Percentiles rank a stretch among this genome's conserved stretches.
Evolutionary conservation across 2,113 vertebrate species (phyloP).

Genomic region (Cottus gobio): DNA sequence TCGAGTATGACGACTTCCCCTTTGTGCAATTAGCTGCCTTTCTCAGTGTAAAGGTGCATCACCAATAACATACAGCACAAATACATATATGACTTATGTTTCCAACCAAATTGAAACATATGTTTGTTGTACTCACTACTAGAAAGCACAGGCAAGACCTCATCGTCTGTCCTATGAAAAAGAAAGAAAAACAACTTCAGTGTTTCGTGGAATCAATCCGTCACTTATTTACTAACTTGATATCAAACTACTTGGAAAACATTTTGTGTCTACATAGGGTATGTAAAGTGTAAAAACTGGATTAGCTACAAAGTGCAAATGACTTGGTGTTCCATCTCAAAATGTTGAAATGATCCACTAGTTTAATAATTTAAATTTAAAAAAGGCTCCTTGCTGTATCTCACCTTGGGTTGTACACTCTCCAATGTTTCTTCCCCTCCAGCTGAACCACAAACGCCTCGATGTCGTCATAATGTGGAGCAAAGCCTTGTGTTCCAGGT

Average conservation of each 20-base stretch:
- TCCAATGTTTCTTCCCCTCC: constrained; percentile 96
- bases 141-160: constrained; percentile 82
- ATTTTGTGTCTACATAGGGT: background rate
- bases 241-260: background rate
- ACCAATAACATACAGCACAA: background rate
- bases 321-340: background rate
- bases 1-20: background rate
- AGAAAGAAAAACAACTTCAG: background rate
- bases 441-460: constrained; percentile 97
- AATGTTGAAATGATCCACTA: background rate
- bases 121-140: constrained; percentile 80
- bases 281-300: background rate
- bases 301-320: background rate
- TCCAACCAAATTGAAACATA: background rate
- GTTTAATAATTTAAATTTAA: background rate
- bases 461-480: constrained; percentile 98
- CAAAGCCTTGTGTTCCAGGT: constrained; percentile 93
- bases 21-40: background rate
- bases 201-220: background rate
- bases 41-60: background rate
- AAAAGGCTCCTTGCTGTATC: background rate
- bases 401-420: constrained; percentile 91
- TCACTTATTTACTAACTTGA: background rate
- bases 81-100: background rate
- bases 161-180: constrained; percentile 75